Evolutionary conservation across 1,140 invertebrate genomes (phyloP).

Genomic region (Himalopsyche phryganea): DNA sequence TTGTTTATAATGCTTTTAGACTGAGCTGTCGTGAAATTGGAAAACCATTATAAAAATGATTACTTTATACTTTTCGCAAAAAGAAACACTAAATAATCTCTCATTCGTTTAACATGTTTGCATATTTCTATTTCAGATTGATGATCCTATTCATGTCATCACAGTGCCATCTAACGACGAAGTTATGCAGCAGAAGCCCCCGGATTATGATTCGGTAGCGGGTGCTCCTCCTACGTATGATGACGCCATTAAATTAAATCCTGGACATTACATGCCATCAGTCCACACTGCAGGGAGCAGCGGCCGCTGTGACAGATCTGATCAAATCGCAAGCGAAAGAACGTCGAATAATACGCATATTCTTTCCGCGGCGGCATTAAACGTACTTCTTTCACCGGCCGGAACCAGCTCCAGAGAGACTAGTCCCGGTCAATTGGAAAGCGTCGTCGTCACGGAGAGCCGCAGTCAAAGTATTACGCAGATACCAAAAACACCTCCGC

Average conservation of each 20-base stretch:
- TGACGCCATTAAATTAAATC: conserved; percentile 69
- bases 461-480: conserved; percentile 37
- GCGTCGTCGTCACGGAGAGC: conserved; percentile 5
- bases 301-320: conserved; percentile 13
- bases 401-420: conserved; percentile 10
- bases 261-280: conserved; percentile 47
- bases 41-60: no score
- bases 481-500: conserved; percentile 49
- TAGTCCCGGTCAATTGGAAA: conserved; percentile 28
- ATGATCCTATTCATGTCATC: conserved; percentile 64
- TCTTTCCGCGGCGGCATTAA: conserved; percentile 21
- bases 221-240: conserved; percentile 69
- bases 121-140: conserved; percentile 51
- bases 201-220: conserved; percentile 68
- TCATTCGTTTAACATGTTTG: no score
- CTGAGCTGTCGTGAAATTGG: no score
- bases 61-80: no score
- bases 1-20: no score
- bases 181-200: conserved; percentile 62
- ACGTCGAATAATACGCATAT: conserved; percentile 11
- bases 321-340: conserved; percentile 1
- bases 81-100: no score
- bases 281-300: conserved; percentile 26
- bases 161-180: conserved; percentile 54
- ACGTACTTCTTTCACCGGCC: conserved; percentile 11